Conservation (phyloP, 2,113 vertebrate genomes). For the Stomatorhinus ivindoensis region DNA sequence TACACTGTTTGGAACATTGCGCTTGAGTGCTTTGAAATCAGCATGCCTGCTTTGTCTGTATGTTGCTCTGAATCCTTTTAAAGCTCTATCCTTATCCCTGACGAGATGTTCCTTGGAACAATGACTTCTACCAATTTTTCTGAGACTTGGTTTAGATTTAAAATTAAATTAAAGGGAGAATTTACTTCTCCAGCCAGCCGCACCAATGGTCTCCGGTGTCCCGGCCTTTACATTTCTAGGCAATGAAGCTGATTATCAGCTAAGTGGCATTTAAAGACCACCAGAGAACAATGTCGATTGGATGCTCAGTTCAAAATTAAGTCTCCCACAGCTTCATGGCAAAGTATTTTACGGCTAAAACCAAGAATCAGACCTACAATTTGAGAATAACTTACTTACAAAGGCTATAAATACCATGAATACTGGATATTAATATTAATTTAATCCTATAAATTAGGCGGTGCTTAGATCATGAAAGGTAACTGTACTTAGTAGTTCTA, state of each 20-base stretch:
- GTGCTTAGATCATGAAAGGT: not conserved
- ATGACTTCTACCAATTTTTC: not conserved
- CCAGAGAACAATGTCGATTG: not conserved
- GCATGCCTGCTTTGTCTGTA: not conserved
- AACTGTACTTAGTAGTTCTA: not conserved
- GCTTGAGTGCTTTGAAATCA: not conserved
- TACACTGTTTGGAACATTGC: not conserved
- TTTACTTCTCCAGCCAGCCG: not conserved
- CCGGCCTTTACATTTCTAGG: not conserved
- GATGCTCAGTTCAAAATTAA: not conserved
- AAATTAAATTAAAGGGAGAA: not conserved
- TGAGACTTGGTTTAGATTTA: not conserved
- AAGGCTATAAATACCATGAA: not conserved
- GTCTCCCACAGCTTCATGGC: not conserved
- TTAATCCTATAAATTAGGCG: not conserved
- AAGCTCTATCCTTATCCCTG: not conserved
- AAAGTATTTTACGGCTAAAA: not conserved
- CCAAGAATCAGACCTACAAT: not conserved
- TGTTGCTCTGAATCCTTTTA: not conserved
- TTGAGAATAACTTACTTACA: not conserved
- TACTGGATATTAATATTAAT: not conserved
- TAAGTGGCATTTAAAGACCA: constrained; percentile 1
- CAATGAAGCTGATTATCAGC: not conserved
- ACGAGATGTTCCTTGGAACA: not conserved
- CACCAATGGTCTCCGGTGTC: not conserved